Percentiles rank a stretch among this genome's conserved stretches.
Conservation (phyloP, 2,797 vertebrate species). For the Typhlichthys eigenmanni region DNA sequence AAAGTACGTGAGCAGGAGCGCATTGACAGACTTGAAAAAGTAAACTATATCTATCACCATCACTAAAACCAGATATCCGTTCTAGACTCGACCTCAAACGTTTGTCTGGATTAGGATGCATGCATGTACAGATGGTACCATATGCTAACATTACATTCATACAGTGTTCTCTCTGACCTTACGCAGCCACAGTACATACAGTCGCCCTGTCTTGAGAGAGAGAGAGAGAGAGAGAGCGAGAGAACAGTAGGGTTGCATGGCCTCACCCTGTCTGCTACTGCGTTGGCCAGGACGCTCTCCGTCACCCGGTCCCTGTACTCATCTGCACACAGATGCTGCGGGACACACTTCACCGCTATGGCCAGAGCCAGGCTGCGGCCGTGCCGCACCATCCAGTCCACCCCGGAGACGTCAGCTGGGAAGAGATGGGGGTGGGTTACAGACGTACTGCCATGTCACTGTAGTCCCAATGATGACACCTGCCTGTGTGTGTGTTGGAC, state of each 20-base stretch:
- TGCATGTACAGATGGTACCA: too few relatives aligned
- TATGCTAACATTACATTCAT: too few relatives aligned
- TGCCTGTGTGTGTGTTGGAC: too few relatives aligned
- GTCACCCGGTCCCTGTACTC: constrained; percentile 82
- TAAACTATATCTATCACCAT: too few relatives aligned
- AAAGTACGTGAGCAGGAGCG: too few relatives aligned
- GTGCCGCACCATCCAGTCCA: constrained; percentile 99
- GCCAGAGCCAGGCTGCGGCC: constrained; percentile 93
- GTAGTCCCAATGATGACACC: too few relatives aligned
- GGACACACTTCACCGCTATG: constrained; percentile 85
- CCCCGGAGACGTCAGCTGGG: constrained; percentile 89
- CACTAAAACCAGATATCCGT: too few relatives aligned
- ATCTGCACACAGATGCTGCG: constrained; percentile 83
- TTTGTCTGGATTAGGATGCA: too few relatives aligned
- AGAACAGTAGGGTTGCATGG: neutral
- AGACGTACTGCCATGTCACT: too few relatives aligned
- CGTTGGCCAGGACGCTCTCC: constrained; percentile 86
- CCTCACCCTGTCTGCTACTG: constrained; percentile 90
- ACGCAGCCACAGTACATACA: neutral
- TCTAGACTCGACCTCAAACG: too few relatives aligned
- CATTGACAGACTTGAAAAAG: too few relatives aligned
- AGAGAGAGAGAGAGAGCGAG: neutral
- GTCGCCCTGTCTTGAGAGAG: too few relatives aligned
- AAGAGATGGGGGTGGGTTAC: neutral
- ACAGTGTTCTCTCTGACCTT: neutral